A percentile compares a stretch with the other conserved stretches of the same genome.
Conservation (phyloP, 2,797 vertebrate species). For the Bovichtus diacanthus region DNA sequence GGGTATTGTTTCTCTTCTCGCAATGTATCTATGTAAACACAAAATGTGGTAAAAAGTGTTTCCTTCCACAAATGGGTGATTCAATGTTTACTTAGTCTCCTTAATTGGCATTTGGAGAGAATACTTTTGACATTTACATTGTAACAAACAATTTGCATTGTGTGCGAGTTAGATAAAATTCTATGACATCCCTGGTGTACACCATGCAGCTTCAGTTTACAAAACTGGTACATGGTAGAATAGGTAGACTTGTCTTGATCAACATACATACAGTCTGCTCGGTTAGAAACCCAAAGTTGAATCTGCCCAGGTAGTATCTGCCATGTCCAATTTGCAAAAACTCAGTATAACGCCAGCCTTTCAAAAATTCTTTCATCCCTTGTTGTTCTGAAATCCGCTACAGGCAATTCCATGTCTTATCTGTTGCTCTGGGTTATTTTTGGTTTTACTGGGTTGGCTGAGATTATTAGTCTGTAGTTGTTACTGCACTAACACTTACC, state of each 20-base stretch:
- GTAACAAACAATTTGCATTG: background rate
- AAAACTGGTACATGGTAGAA: background rate
- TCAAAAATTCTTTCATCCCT: background rate
- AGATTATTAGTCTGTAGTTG: background rate
- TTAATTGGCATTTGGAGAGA: background rate
- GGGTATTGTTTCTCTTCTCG: background rate
- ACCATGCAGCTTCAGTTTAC: background rate
- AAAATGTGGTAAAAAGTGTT: background rate
- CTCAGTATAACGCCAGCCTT: constrained; percentile 2
- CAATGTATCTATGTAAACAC: background rate
- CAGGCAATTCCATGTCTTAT: background rate
- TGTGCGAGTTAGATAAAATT: background rate
- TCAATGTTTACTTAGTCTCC: too few species aligned
- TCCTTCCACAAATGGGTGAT: background rate
- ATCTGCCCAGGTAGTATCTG: background rate
- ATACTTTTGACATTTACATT: background rate
- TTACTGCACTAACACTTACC: background rate
- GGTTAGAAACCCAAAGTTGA: constrained; percentile 5
- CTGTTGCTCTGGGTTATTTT: background rate
- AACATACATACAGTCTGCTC: background rate
- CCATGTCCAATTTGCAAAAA: background rate
- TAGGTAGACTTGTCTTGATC: background rate
- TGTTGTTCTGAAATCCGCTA: background rate
- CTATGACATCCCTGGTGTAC: background rate
- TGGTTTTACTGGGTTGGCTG: background rate